Conservation (phyloP, 2,797 vertebrate species). For the Catostomus latipinnis region DNA sequence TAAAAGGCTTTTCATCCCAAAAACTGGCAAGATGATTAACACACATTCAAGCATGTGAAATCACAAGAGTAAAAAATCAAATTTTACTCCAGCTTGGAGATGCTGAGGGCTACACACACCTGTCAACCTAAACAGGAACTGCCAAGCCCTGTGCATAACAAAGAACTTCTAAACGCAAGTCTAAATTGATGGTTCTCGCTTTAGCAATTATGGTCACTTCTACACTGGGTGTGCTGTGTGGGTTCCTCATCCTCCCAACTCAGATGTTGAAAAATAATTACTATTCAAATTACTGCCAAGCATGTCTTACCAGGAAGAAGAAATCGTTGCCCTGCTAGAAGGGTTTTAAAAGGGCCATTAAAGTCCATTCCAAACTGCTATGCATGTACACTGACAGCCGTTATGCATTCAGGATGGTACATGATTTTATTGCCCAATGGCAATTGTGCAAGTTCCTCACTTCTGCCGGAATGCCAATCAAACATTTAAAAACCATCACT, state of each 20-base stretch:
- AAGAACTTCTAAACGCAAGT: neutral
- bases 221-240: neutral
- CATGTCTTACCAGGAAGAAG: neutral
- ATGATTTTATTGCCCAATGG: too few species aligned
- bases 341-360: too few species aligned
- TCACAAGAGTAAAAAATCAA: neutral
- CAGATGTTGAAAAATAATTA: neutral
- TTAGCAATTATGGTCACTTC: neutral
- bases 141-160: neutral
- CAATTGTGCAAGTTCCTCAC: slow-evolving; percentile 19
- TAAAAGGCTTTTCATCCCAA: neutral
- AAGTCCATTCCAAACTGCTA: too few species aligned
- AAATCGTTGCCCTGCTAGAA: too few species aligned
- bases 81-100: slow-evolving; percentile 6
- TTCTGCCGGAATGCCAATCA: neutral
- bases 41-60: neutral
- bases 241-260: neutral
- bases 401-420: too few species aligned
- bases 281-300: neutral
- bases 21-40: slow-evolving; percentile 7
- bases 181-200: slow-evolving; percentile 8
- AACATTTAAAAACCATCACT: slow-evolving; percentile 2
- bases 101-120: neutral
- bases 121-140: neutral
- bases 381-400: too few species aligned